These are phyloP conservation scores for Pachypeltis micranthus DNA, from an alignment of 1,140 invertebrate species.

Conservation along the genomic window DNA sequence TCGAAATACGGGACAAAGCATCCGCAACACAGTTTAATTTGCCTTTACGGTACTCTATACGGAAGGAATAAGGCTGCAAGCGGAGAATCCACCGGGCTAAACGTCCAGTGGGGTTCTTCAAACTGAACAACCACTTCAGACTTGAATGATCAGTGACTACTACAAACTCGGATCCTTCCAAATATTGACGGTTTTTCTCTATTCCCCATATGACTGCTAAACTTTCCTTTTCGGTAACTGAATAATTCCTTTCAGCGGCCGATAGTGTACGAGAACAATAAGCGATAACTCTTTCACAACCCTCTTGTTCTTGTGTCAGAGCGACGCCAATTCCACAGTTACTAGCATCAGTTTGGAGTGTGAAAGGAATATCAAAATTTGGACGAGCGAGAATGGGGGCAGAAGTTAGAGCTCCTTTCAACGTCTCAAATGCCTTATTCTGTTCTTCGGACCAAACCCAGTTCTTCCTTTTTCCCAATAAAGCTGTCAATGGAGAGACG, in stretches of 20 bases:
- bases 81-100: slow-evolving; percentile 31
- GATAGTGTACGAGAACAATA: slow-evolving; percentile 35
- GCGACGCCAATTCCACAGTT: slow-evolving; percentile 27
- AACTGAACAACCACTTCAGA: slow-evolving; percentile 36
- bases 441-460: slow-evolving; percentile 15
- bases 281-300: slow-evolving; percentile 29
- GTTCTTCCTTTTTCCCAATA: slow-evolving; percentile 27
- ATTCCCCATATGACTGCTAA: slow-evolving; percentile 34
- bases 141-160: slow-evolving; percentile 37
- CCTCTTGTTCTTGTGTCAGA: slow-evolving; percentile 27
- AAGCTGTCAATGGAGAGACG: slow-evolving; percentile 29
- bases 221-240: slow-evolving; percentile 37
- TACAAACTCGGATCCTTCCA: slow-evolving; percentile 32
- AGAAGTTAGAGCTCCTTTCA: slow-evolving; percentile 26
- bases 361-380: slow-evolving; percentile 27
- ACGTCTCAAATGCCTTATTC: slow-evolving; percentile 23
- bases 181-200: slow-evolving; percentile 30
- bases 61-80: slow-evolving; percentile 24
- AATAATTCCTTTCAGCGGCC: slow-evolving; percentile 35
- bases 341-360: slow-evolving; percentile 29
- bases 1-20: too few species aligned
- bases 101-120: slow-evolving; percentile 34
- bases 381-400: slow-evolving; percentile 26
- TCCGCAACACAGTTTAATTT: too few species aligned
- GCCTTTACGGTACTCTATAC: too few species aligned